These are phyloP conservation scores for Paedocypris micromegethes DNA, from an alignment of 2,797 vertebrate species.

Conservation along the genomic window DNA sequence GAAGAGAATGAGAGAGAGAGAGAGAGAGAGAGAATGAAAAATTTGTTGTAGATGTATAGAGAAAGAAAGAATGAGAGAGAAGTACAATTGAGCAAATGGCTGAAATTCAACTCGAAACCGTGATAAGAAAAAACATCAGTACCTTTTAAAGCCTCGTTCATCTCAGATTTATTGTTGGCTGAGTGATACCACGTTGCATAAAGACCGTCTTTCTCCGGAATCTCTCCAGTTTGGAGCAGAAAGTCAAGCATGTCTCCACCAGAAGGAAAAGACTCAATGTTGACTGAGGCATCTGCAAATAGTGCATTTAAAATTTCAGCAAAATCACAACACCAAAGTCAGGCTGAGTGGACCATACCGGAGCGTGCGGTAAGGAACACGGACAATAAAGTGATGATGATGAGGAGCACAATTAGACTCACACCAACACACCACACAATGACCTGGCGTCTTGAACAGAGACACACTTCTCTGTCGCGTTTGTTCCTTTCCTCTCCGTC, in stretches of 20 bases:
- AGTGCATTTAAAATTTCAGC: background rate
- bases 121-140: constrained; percentile 1
- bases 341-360: constrained; percentile 41
- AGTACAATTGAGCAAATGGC: background rate
- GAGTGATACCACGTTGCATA: constrained; percentile 76
- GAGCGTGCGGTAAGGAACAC: constrained; percentile 45
- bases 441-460: constrained; percentile 49
- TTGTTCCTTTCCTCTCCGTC: constrained; percentile 8
- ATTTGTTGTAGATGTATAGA: too few species aligned
- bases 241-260: constrained; percentile 78
- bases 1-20: too few species aligned
- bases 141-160: constrained; percentile 71
- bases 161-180: constrained; percentile 70
- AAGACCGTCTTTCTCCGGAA: constrained; percentile 67
- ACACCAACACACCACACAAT: constrained; percentile 42
- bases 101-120: constrained; percentile 8
- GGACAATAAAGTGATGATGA: constrained; percentile 42
- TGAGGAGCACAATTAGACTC: constrained; percentile 49
- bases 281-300: constrained; percentile 32
- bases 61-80: too few species aligned
- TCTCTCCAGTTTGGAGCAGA: constrained; percentile 63
- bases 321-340: constrained; percentile 1
- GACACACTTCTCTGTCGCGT: constrained; percentile 27
- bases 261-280: constrained; percentile 52
- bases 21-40: too few species aligned